Base-by-base conservation (phyloP, 1,140 invertebrate species). In the Homalodisca vitripennis region DNA sequence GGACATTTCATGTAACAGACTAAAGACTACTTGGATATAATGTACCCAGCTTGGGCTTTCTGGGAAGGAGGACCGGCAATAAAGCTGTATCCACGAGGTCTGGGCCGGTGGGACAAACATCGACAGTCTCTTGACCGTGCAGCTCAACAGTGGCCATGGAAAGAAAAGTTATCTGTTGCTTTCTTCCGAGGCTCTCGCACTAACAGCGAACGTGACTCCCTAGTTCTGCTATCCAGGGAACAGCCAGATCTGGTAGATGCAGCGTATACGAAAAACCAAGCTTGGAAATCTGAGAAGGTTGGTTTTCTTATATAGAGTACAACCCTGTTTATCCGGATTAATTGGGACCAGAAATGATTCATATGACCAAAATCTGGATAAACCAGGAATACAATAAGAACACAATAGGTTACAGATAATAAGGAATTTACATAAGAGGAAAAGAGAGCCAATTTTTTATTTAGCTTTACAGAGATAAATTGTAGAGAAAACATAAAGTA, bases 41-140 rank as follows among this genome's bases (percentile, higher is more conserved):
- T 91, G 85, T 98, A 98, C 83, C 97, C 97, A 57, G 92, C 96
- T 0, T 98, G 97, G 97, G 90, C 92, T 31, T 98, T 99, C 82
- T 98, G 95, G 95, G 93, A 95, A 82, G 96, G 97, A 53, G 97
- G 97, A 1, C 97, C 97, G 48, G 96, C 96, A 1, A 97, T 98
- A 72, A 88, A 89, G 53, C 80, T 97, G 6, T 97, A 98, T 82
- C 96, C 97, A 0, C 90, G 86, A 65, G 97, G 97, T 41, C 86
- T 98, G 66, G 96, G 96, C 0, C 82, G 93, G 57, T 99, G 97
- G 97, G 94, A 98, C 81, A 75, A 88, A 71, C 89, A 92, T 75
- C 83, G 94, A 57, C 81, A 87, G 68, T 86, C 87, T 32, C 83
- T 98, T 55, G 82, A 87, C 20, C 82, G 85, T 75, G 85, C 87